phyloP scores from a whole-genome alignment of 2,888 invertebrate genomes.

The Nipponacmea schrenckii region DNA sequence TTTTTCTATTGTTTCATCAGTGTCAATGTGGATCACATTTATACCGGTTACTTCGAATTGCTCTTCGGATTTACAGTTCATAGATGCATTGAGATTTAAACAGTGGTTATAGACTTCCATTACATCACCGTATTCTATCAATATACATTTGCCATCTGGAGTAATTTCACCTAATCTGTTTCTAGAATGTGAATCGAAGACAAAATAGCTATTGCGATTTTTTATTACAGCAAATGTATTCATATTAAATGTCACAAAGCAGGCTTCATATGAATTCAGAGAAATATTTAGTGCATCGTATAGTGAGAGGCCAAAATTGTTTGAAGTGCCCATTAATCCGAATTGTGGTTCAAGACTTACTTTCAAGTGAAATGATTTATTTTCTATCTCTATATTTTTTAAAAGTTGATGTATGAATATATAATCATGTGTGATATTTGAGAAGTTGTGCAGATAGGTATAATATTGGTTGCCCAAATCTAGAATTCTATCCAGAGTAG shows the following conservation, averaged over 20 bases:
- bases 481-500: too few relatives aligned
- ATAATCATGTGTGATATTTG: too few relatives aligned
- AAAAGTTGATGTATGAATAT: too few relatives aligned
- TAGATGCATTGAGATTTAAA: neutral
- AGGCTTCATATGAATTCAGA: neutral
- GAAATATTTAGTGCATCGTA: neutral
- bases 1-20: too few relatives aligned
- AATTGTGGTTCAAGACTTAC: too few relatives aligned
- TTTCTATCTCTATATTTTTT: too few relatives aligned
- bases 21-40: neutral
- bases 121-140: neutral
- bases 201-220: neutral
- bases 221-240: neutral
- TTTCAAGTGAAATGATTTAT: too few relatives aligned
- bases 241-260: neutral
- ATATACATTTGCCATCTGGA: neutral
- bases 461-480: too few relatives aligned
- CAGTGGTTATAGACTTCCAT: neutral
- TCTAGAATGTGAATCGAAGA: neutral
- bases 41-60: neutral
- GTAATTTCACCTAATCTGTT: neutral
- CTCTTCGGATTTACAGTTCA: neutral
- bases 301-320: neutral
- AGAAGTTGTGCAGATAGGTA: too few relatives aligned
- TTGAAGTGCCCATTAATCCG: too few relatives aligned